phyloP scores from a whole-genome alignment of 2,113 vertebrate genomes.

The Aleadryas rufinucha region DNA sequence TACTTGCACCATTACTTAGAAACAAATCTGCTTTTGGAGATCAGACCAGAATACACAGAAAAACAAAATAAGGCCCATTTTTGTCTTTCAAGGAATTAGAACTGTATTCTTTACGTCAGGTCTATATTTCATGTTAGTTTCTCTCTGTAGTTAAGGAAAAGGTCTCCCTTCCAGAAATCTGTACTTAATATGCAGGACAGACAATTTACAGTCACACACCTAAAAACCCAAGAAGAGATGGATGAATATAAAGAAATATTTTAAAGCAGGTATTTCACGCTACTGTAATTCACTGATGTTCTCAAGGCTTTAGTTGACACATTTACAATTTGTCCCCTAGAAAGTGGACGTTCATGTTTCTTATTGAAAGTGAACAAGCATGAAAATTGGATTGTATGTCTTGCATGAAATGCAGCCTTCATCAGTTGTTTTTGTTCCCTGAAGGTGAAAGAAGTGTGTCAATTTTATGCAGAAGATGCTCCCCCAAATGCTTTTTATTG shows the following conservation, averaged over 20 bases:
- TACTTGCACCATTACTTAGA: conserved; percentile 11
- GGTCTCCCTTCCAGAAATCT: neutral
- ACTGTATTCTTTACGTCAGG: neutral
- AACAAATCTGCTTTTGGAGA: conserved; percentile 7
- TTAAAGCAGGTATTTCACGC: neutral
- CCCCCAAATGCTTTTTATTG: neutral
- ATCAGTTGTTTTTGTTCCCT: neutral
- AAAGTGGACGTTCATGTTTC: neutral
- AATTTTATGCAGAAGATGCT: neutral
- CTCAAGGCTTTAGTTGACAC: neutral
- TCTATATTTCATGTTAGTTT: neutral
- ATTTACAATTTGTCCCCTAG: neutral
- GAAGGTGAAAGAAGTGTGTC: neutral
- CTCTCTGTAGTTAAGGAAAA: neutral
- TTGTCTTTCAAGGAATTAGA: neutral
- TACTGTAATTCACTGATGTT: neutral
- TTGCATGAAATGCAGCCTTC: neutral
- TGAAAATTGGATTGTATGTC: neutral
- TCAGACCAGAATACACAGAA: neutral
- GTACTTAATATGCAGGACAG: neutral
- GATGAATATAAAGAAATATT: neutral
- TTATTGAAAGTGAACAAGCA: neutral
- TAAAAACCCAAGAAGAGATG: neutral
- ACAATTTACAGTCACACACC: neutral
- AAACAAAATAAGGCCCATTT: neutral